phyloP scores from a whole-genome alignment of 1,140 invertebrate genomes.

The Telenomus remus region DNA sequence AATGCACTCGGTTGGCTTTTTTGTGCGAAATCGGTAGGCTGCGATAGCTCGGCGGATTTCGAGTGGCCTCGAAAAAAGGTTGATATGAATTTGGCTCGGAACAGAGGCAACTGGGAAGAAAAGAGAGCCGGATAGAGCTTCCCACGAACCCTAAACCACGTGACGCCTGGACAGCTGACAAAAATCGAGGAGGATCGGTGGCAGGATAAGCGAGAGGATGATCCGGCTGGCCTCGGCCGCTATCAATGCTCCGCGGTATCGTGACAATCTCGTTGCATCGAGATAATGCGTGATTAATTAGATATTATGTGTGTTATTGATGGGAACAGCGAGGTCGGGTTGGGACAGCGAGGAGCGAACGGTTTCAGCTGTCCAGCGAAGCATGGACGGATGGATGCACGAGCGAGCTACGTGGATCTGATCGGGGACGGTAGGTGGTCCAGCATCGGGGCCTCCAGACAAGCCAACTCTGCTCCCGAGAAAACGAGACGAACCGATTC shows the following conservation, averaged over 20 bases:
- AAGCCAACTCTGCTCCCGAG: constrained; percentile 54
- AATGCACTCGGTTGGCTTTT: no score
- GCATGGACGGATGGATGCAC: constrained; percentile 64
- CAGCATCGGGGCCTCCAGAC: constrained; percentile 60
- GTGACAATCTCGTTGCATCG: constrained; percentile 64
- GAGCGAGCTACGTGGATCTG: constrained; percentile 71
- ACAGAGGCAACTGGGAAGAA: constrained; percentile 7
- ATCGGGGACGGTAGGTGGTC: constrained; percentile 75
- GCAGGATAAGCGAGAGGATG: constrained; percentile 42
- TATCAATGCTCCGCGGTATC: constrained; percentile 52
- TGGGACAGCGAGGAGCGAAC: constrained; percentile 50
- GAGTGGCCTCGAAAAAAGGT: neutral
- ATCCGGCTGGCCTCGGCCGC: constrained; percentile 38
- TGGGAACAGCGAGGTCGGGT: constrained; percentile 67
- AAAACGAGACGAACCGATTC: constrained; percentile 11
- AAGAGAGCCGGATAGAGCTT: constrained; percentile 54
- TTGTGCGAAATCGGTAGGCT: no score
- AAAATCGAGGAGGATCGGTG: constrained; percentile 53
- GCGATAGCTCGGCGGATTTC: no score
- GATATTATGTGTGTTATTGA: constrained; percentile 74
- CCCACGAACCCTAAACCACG: constrained; percentile 61
- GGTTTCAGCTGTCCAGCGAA: constrained; percentile 49
- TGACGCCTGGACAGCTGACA: constrained; percentile 60
- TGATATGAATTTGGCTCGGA: neutral
- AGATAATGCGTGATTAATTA: constrained; percentile 76